A percentile compares a stretch with the other conserved stretches of the same genome.
Conservation (phyloP, 2,797 vertebrate genomes). For the Amazona ochrocephala region DNA sequence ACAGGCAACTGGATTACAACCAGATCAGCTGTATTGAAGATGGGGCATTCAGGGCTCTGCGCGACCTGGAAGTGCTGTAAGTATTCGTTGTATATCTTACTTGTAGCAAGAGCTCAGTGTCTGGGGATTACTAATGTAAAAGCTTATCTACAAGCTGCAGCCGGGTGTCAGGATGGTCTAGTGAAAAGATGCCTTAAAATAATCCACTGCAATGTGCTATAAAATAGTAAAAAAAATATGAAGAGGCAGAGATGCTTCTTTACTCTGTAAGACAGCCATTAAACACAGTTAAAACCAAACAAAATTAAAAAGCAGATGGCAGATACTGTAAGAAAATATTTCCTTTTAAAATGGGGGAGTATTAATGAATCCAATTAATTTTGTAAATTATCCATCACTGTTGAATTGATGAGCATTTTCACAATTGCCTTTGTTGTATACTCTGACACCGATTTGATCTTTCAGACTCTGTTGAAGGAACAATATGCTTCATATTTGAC, state of each 20-base stretch:
- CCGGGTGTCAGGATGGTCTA: conserved; percentile 37
- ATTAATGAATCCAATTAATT: conserved; percentile 19
- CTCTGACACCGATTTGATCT: background rate
- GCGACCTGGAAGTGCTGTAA: conserved; percentile 99
- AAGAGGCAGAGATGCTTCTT: background rate
- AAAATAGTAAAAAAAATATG: background rate
- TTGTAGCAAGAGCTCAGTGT: conserved; percentile 42
- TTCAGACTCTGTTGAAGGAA: background rate
- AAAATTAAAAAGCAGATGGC: background rate
- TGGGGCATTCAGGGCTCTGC: conserved; percentile 94
- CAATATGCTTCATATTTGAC: background rate
- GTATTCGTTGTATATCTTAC: conserved; percentile 78
- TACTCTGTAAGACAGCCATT: background rate
- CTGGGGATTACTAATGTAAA: conserved; percentile 29
- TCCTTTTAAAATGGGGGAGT: background rate
- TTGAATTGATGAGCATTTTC: background rate
- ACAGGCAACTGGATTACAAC: conserved; percentile 99
- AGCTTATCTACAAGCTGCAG: conserved; percentile 59
- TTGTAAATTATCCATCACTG: background rate
- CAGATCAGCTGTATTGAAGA: conserved; percentile 99
- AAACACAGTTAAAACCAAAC: background rate
- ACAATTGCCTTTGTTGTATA: conserved; percentile 24
- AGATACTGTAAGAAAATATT: background rate
- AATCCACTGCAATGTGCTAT: background rate
- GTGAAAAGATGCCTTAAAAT: conserved; percentile 55